Conservation (phyloP, 2,113 vertebrate species). For the Sula dactylatra region DNA sequence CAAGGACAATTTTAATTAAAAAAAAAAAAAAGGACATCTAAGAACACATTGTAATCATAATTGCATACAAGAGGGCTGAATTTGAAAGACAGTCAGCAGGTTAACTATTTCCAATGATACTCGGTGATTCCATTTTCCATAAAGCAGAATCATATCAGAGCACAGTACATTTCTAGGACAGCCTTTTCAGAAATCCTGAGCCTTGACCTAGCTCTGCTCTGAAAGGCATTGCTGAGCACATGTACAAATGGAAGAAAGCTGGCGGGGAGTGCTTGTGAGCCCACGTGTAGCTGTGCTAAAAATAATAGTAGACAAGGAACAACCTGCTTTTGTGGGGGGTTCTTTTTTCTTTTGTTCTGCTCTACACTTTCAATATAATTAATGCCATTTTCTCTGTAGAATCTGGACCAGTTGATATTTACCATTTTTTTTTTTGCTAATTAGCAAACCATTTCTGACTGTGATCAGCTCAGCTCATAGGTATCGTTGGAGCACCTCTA, state of each 20-base stretch:
- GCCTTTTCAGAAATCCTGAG: neutral
- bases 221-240: neutral
- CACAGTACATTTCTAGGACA: neutral
- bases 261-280: neutral
- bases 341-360: neutral
- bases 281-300: neutral
- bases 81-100: neutral
- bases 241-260: neutral
- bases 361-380: neutral
- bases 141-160: neutral
- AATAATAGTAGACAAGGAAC: neutral
- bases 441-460: neutral
- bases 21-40: neutral
- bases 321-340: neutral
- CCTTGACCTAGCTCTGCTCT: neutral
- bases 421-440: neutral
- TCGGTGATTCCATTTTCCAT: neutral
- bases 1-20: neutral
- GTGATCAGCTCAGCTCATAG: neutral
- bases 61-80: neutral
- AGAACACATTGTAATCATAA: neutral
- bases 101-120: neutral
- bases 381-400: neutral
- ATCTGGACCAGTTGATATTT: neutral
- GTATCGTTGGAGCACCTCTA: neutral